A percentile compares a stretch with the other conserved stretches of the same genome.
phyloP scores from a whole-genome alignment of 2,797 vertebrate species.

The Rhinichthys osculus region DNA sequence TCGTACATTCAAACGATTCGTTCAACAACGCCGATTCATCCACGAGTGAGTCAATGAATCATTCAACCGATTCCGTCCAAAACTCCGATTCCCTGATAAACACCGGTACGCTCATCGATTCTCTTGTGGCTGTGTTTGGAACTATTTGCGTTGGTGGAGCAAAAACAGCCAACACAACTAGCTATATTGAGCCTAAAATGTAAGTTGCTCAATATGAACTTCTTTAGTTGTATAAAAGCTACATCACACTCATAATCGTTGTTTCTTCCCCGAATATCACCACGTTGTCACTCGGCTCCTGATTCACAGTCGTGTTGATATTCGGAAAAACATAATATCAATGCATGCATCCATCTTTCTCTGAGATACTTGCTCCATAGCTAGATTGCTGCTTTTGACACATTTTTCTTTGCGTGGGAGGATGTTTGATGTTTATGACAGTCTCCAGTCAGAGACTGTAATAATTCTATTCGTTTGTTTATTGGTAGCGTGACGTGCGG shows the following conservation, averaged over 20 bases:
- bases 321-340: neutral
- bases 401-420: neutral
- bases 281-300: neutral
- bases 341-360: neutral
- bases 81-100: neutral
- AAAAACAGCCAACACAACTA: neutral
- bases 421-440: neutral
- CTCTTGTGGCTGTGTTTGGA: neutral
- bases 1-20: neutral
- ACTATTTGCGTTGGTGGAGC: neutral
- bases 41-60: neutral
- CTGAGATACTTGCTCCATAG: neutral
- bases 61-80: neutral
- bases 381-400: conserved; percentile 5
- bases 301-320: neutral
- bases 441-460: neutral
- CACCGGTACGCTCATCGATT: neutral
- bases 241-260: neutral
- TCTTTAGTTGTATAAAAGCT: neutral
- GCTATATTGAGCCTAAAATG: neutral
- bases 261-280: neutral
- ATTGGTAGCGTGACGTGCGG: neutral
- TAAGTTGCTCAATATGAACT: neutral
- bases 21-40: neutral
- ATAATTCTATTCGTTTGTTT: neutral